Base-by-base conservation (phyloP, 2,888 invertebrate species). In the Ophioninae sp. region DNA sequence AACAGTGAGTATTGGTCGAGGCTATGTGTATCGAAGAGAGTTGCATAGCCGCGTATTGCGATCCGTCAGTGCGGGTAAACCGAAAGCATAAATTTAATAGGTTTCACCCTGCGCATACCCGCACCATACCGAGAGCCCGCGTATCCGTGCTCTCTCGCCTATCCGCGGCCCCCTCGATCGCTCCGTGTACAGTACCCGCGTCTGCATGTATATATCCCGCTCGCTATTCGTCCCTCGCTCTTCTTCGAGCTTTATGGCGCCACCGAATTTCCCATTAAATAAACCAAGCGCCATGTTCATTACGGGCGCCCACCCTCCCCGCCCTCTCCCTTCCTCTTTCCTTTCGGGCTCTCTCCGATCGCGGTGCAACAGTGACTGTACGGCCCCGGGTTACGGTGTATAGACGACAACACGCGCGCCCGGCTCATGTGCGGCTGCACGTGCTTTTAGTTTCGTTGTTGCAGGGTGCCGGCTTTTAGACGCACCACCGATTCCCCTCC, bases 11-110 rank as follows among this genome's bases (percentile, higher is more conserved):
- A 85, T 83, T 64, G 74, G 72, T 65, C 39, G 64, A 64, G 21
- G 68, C 56, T 67, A 50, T 64, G 61, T 78, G 77, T 82, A 78
- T 74, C 37, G 78, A 82, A 64, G 57, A 72, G 83, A 80, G 80
- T 74, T 74, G 87, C 88, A 89, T 88, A 90, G 87, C 89, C 89
- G 89, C 89, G 91, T 90, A 91, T 91, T 92, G 91, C 91, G 90
- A 92, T 93, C 91, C 92, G 92, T 93, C 93, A 93, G 91, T 91
- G 90, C 91, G 92, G 91, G 92, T 92, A 93, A 92, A 92, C 92
- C 92, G 89, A 91, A 90, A 90, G 88, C 91, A 92, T 92, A 93
- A 93, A 93, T 92, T 92, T 91, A 91, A 92, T 92, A 91, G 91
- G 91, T 92, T 91, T 91, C 91, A 90, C 89, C 88, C 87, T 78